These are phyloP conservation scores for Mesembrinibis cayennensis DNA, from an alignment of 2,113 vertebrate genomes.

Conservation along the genomic window DNA sequence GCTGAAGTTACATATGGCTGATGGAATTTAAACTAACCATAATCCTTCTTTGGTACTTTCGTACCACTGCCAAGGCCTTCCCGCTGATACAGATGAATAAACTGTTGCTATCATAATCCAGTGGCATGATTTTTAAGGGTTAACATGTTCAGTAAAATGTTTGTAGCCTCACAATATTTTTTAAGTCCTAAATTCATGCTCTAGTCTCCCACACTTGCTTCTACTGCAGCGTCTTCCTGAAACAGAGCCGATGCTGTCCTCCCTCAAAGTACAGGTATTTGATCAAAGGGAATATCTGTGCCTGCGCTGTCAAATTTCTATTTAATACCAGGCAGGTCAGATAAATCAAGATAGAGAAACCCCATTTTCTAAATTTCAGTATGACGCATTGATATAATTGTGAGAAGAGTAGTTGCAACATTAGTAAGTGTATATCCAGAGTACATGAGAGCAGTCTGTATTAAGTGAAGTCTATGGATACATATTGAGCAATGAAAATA, in stretches of 20 bases:
- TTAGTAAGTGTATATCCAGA: neutral
- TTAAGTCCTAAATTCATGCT: neutral
- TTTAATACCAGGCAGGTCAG: neutral
- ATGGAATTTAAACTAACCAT: neutral
- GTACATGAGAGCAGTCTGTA: neutral
- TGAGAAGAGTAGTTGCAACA: neutral
- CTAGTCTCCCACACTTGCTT: neutral
- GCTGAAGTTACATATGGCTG: neutral
- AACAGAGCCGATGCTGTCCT: neutral
- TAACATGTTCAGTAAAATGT: neutral
- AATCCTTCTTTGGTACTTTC: neutral
- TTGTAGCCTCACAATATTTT: neutral
- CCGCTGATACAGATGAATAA: neutral
- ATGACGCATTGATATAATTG: neutral
- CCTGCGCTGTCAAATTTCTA: neutral
- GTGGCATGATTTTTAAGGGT: neutral
- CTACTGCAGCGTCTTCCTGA: neutral
- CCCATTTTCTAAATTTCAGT: neutral
- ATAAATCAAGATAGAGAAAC: neutral
- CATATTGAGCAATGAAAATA: neutral
- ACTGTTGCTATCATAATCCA: neutral
- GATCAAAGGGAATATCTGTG: neutral
- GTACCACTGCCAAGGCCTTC: neutral
- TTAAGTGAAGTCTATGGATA: neutral
- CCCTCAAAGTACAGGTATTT: neutral